Evolutionary conservation across 2,888 invertebrate genomes (phyloP).

Genomic region (Metopia argyrocephala): DNA sequence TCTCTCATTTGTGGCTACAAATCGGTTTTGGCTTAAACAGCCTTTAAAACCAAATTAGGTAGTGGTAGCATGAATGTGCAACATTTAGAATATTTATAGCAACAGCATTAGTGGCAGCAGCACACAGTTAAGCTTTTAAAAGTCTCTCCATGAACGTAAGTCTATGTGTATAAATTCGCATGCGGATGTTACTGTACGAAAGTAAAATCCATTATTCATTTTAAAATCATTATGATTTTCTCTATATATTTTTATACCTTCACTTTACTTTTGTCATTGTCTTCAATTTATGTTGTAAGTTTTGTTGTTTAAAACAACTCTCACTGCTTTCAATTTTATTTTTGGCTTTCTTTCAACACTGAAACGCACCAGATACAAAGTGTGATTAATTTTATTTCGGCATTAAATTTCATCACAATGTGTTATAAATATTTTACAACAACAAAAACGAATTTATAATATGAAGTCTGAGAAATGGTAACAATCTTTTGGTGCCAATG

Average conservation of each 20-base stretch:
- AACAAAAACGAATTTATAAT: neutral
- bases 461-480: slow-evolving; percentile 9
- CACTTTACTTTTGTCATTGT: too few species aligned
- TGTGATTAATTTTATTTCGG: slow-evolving; percentile 13
- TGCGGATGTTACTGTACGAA: neutral
- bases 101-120: neutral
- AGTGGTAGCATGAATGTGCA: neutral
- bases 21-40: neutral
- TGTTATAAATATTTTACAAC: slow-evolving; percentile 14
- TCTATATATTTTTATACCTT: too few species aligned
- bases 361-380: slow-evolving; percentile 1
- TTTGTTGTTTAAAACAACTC: neutral
- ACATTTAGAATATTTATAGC: neutral
- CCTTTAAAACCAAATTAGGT: neutral
- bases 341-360: neutral
- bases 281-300: neutral
- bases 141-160: neutral
- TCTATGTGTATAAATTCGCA: neutral
- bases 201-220: too few species aligned
- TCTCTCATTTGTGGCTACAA: neutral
- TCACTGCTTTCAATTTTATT: neutral
- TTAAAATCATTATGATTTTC: neutral
- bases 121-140: neutral
- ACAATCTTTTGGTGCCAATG: slow-evolving; percentile 23
- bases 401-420: slow-evolving; percentile 34